phyloP scores from a whole-genome alignment of 2,888 invertebrate genomes.

The Hybos culiciformis region DNA sequence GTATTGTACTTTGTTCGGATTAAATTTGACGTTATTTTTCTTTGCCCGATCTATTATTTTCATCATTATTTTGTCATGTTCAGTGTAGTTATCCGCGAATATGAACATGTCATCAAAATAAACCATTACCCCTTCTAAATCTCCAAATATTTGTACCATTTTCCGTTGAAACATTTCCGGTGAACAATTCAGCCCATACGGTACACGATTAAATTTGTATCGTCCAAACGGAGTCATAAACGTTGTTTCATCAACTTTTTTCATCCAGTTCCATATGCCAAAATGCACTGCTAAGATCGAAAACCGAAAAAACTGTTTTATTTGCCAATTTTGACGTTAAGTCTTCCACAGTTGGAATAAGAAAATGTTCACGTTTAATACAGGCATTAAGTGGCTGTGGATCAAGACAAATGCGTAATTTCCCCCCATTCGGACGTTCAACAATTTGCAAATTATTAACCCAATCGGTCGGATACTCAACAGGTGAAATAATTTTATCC shows the following conservation, averaged over 20 bases:
- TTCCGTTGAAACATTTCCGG: slow-evolving; percentile 11
- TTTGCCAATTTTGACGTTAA: slow-evolving; percentile 11
- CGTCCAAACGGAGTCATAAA: slow-evolving; percentile 12
- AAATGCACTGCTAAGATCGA: slow-evolving; percentile 3
- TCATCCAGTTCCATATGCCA: slow-evolving; percentile 9
- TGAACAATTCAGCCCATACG: slow-evolving; percentile 10
- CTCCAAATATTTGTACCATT: slow-evolving; percentile 9
- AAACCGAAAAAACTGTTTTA: slow-evolving; percentile 6
- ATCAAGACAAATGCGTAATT: slow-evolving; percentile 9
- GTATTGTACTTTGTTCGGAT: slow-evolving; percentile 7
- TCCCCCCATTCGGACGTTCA: slow-evolving; percentile 9
- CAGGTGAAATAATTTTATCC: slow-evolving; percentile 9
- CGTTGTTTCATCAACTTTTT: slow-evolving; percentile 6
- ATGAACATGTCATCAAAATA: slow-evolving; percentile 20
- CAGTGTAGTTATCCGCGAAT: slow-evolving; percentile 9
- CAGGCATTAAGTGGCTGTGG: slow-evolving; percentile 9
- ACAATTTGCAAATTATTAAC: slow-evolving; percentile 12
- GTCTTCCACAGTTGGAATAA: slow-evolving; percentile 16
- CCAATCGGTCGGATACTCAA: slow-evolving; percentile 12
- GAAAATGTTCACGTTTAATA: slow-evolving; percentile 10
- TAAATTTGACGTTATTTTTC: slow-evolving; percentile 9
- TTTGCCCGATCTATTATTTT: slow-evolving; percentile 6
- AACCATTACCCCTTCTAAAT: slow-evolving; percentile 13
- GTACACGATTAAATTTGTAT: slow-evolving; percentile 10
- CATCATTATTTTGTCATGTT: slow-evolving; percentile 10